Evolutionary conservation across 2,888 invertebrate species (phyloP).

Genomic region (Eupithecia tripunctaria): DNA sequence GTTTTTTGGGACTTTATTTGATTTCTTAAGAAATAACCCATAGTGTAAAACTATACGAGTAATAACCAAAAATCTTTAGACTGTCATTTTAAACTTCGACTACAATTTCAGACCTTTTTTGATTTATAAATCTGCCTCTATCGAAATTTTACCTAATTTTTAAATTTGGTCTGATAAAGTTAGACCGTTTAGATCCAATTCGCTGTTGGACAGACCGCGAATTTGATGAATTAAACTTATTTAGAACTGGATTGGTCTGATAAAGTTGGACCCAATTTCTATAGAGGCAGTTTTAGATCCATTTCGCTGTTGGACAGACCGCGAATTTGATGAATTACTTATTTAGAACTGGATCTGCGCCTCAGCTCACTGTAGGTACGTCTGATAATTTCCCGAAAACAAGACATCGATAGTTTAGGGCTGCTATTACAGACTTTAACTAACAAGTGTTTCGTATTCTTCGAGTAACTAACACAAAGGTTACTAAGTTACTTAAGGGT

Average conservation of each 20-base stretch:
- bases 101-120: background rate
- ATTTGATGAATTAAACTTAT: background rate
- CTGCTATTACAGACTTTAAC: background rate
- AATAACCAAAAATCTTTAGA: too few relatives aligned
- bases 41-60: too few relatives aligned
- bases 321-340: background rate
- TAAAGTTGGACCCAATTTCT: too few relatives aligned
- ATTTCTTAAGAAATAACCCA: too few relatives aligned
- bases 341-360: background rate
- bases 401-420: background rate
- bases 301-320: background rate
- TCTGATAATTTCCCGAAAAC: background rate
- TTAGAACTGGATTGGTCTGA: background rate
- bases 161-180: too few relatives aligned
- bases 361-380: background rate
- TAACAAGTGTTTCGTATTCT: slow-evolving; percentile 4
- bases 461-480: slow-evolving; percentile 1
- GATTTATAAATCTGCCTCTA: background rate
- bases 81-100: too few relatives aligned
- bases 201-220: background rate
- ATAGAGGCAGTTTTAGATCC: too few relatives aligned
- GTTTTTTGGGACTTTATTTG: too few relatives aligned
- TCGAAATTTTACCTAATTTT: too few relatives aligned
- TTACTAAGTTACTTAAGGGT: slow-evolving; percentile 3
- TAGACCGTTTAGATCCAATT: background rate